Base-by-base conservation (phyloP, 2,888 invertebrate species). In the Cosmia pyralina region DNA sequence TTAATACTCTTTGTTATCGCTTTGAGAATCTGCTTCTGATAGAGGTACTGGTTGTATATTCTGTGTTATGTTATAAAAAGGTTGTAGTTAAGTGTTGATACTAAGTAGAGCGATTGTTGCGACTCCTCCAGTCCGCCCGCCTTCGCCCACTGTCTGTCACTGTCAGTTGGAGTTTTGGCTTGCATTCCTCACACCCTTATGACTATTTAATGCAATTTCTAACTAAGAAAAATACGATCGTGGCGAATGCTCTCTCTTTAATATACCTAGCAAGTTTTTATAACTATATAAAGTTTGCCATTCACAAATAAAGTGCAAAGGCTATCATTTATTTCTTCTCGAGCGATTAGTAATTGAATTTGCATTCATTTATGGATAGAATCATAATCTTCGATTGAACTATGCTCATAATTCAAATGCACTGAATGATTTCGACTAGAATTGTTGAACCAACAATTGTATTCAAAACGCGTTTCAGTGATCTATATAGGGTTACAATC, bases 391-490 rank as follows among this genome's bases (percentile, higher is more conserved):
- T 63, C 28, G 34, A 50, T 58, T 58, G 57, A 65, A 72, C 38
- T 57, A 48, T 65, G 46, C n/a, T 48, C 81, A 53, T 63, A 38
- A 50, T 70, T 82, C 22, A 57, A 80, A 83, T 65, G 81, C 63
- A 69, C 75, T 50, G 48, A 74, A 81, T 55, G 75, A 81, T 75
- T 81, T 46, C 65, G 17, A 69, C 65, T 74, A 50, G 81, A 58
- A 75, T 80, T 79, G 79, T 79, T 79, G 68, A n/a, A n/a, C 46
- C 41, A 46, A 50, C 80, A 67, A 73, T 79, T 84, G 84, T 69
- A 84, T 80, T 80, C 84, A 81, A 84, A 81, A 75, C 81, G 84
- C 81, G 76, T 81, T 84, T 81, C 50, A 69, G 75, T 75, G 75
- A 68, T 80, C 67, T 68, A 83, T 81, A 80, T 84, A 69, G 65